Conservation (phyloP, 2,888 invertebrate genomes). For the Gastracanthus pulcherrimus region DNA sequence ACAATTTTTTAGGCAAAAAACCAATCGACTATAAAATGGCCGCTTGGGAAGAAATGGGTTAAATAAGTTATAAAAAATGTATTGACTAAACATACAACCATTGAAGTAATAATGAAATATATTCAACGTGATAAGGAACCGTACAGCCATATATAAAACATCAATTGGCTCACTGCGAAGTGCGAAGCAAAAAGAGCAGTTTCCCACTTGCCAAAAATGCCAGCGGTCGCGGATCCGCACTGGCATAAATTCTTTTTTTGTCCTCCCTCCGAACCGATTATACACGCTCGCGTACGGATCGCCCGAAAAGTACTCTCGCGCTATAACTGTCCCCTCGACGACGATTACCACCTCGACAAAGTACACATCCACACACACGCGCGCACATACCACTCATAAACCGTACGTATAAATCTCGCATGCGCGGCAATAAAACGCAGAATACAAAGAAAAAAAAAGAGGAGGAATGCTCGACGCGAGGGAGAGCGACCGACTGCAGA, state of each 20-base stretch:
- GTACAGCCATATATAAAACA: neutral
- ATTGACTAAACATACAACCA: neutral
- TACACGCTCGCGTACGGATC: neutral
- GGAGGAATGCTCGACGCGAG: neutral
- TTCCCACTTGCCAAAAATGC: neutral
- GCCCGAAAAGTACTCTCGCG: neutral
- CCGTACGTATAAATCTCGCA: neutral
- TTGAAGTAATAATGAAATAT: neutral
- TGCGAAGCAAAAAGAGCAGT: neutral
- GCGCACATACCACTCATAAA: too few species aligned
- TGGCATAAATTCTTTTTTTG: neutral
- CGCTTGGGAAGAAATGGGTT: too few species aligned
- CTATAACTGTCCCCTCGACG: neutral
- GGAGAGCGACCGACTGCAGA: neutral
- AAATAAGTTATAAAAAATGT: too few species aligned
- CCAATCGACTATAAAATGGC: too few species aligned
- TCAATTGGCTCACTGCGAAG: neutral
- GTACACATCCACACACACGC: neutral
- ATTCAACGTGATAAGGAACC: neutral
- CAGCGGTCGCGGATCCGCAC: neutral
- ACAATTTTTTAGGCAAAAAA: too few species aligned
- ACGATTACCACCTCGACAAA: neutral
- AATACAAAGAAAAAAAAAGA: neutral
- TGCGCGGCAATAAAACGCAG: neutral
- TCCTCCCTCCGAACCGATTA: neutral